These are phyloP conservation scores for Rhinophrynus dorsalis DNA, from an alignment of 2,797 vertebrate species.

Conservation along the genomic window DNA sequence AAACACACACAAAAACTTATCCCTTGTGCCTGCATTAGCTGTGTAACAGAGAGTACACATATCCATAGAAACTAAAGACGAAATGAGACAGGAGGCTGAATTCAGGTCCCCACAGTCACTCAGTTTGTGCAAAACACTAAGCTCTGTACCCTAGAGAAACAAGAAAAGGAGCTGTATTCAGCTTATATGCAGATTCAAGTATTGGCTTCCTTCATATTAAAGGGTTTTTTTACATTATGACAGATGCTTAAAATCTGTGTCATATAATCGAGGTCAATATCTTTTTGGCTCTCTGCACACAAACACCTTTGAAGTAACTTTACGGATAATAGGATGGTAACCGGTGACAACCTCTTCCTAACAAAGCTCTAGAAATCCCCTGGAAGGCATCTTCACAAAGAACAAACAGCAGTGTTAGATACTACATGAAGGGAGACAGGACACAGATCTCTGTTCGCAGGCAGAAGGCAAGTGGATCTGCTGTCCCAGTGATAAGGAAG, in stretches of 20 bases:
- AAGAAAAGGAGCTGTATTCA: slow-evolving; percentile 39
- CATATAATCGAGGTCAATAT: slow-evolving; percentile 26
- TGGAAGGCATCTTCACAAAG: background rate
- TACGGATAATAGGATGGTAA: background rate
- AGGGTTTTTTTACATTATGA: slow-evolving; percentile 10
- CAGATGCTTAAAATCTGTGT: slow-evolving; percentile 20
- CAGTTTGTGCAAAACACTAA: slow-evolving; percentile 40
- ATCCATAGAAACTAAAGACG: slow-evolving; percentile 42
- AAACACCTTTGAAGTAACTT: background rate
- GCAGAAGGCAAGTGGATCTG: background rate
- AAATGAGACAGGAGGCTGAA: slow-evolving; percentile 34
- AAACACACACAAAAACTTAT: slow-evolving; percentile 35
- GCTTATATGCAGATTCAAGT: slow-evolving; percentile 40
- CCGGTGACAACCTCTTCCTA: background rate
- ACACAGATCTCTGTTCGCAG: background rate
- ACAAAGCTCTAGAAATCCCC: background rate
- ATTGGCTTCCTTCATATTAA: slow-evolving; percentile 28
- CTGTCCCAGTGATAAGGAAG: no score
- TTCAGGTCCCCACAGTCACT: slow-evolving; percentile 44
- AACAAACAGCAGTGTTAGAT: background rate
- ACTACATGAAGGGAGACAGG: background rate
- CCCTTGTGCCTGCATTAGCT: background rate
- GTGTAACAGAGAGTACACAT: slow-evolving; percentile 14
- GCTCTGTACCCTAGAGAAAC: slow-evolving; percentile 34
- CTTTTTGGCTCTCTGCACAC: background rate